Percentiles rank a stretch among this genome's conserved stretches.
Conservation (phyloP, 2,888 invertebrate genomes). For the Eupithecia exiguata region DNA sequence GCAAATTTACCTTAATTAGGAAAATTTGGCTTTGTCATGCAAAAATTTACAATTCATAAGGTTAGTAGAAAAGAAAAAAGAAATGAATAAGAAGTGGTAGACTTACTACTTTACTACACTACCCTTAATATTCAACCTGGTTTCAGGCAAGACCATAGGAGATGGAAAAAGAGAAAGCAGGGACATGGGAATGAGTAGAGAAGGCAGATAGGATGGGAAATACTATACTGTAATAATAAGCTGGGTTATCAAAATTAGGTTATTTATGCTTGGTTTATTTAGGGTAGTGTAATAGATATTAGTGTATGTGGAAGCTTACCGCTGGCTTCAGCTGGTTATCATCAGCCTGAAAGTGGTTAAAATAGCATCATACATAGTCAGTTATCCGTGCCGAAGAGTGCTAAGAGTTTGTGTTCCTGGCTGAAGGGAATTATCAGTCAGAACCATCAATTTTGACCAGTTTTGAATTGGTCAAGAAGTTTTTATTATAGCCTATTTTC, state of each 20-base stretch:
- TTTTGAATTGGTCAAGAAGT: background rate
- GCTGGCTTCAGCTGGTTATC: constrained; percentile 71
- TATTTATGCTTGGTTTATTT: background rate
- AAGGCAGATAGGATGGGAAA: background rate
- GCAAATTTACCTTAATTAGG: background rate
- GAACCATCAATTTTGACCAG: too few relatives aligned
- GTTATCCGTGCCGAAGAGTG: background rate
- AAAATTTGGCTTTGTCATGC: background rate
- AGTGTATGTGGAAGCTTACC: constrained; percentile 62
- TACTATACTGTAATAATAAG: background rate
- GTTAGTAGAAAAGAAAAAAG: background rate
- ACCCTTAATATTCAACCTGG: background rate
- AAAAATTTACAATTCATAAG: background rate
- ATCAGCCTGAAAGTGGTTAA: constrained; percentile 72
- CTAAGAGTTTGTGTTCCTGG: background rate
- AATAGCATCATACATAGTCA: constrained; percentile 46
- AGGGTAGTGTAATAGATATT: constrained; percentile 16
- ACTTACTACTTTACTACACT: constrained; percentile 5
- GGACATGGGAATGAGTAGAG: background rate
- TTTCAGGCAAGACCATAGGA: background rate
- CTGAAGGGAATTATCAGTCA: background rate
- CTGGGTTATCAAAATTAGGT: background rate
- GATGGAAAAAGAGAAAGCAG: background rate
- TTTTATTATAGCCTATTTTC: background rate
- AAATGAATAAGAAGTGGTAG: background rate